Evolutionary conservation across 2,888 invertebrate genomes (phyloP), one percentile per base, ranked within the genome.

Genomic region (Theretra japonica): DNA sequence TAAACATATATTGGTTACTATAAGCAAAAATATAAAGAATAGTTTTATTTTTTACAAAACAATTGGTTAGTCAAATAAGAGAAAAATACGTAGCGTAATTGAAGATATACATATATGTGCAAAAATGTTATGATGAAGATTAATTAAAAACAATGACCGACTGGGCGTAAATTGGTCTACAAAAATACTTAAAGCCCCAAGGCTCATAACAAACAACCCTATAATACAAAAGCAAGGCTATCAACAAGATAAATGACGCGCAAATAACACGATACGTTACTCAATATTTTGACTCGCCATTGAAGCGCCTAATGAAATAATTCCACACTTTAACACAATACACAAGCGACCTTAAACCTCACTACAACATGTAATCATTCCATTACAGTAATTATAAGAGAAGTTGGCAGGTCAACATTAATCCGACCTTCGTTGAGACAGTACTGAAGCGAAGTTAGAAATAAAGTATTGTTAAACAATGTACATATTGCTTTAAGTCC

Each of bases 361-460:
- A 70, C 41, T 69, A 41, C 59, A 23, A 53, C 69, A 59, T 58
- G 23, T 69, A 33, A 72, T 69, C 69, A 72, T 72, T 33, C 28
- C 19, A 72, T 72, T 69, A 69, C 53, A 58, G 68, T 71, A 50
- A 71, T 71, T 72, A 69, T 69, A 69, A 69, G 21, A n/a, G 50
- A 21, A 53, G 59, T 72, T 68, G 48, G 30, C 59, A 69, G 60
- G 50, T 62, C 69, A 57, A 65, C 71, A 23, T 56, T 57, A 53
- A 57, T 69, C 50, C 59, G 48, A 60, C 72, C 72, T 72, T 72
- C 53, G 56, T 48, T 56, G 17, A 50, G 30, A 48, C 68, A 21
- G 68, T 30, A n/a, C 25, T 56, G 41, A 25, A 30, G 30, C 30
- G 28, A 25, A 53, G 19, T 56, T 53, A 19, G n/a, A 19, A 70